phyloP scores from a whole-genome alignment of 2,113 vertebrate species.

The Corvus cornix region DNA sequence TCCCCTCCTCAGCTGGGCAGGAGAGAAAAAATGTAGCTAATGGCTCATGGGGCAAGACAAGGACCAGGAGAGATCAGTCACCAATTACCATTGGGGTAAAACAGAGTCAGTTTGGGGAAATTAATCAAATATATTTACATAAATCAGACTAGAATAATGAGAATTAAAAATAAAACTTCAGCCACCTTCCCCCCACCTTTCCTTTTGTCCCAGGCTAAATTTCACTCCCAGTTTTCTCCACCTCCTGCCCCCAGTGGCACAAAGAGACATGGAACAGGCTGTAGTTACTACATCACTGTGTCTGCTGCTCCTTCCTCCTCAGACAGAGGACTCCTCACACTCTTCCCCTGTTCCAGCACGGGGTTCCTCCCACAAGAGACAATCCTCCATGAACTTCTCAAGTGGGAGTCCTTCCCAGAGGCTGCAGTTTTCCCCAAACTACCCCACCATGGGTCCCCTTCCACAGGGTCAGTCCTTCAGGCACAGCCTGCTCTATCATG shows the following conservation, averaged over 20 bases:
- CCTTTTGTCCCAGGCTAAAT: neutral
- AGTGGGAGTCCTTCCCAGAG: neutral
- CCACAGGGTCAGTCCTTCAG: neutral
- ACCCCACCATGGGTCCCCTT: accelerated
- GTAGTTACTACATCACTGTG: too few relatives aligned
- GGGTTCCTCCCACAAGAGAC: too few relatives aligned
- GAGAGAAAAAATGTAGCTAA: neutral
- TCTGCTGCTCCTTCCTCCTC: accelerated
- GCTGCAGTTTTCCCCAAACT: neutral
- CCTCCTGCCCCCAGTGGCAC: neutral
- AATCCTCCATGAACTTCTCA: neutral
- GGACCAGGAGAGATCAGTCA: neutral
- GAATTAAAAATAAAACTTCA: neutral
- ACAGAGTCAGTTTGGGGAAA: neutral
- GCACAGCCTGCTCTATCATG: neutral
- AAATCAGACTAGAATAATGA: neutral
- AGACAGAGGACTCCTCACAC: neutral
- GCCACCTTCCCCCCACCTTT: neutral
- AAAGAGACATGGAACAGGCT: accelerated
- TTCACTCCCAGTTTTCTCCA: neutral
- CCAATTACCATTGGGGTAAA: neutral
- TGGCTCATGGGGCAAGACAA: neutral
- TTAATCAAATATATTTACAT: neutral
- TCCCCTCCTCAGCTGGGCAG: neutral
- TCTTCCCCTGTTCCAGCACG: neutral